These are phyloP conservation scores for Corydoras maculifer DNA, from an alignment of 2,113 vertebrate species.

Conservation along the genomic window DNA sequence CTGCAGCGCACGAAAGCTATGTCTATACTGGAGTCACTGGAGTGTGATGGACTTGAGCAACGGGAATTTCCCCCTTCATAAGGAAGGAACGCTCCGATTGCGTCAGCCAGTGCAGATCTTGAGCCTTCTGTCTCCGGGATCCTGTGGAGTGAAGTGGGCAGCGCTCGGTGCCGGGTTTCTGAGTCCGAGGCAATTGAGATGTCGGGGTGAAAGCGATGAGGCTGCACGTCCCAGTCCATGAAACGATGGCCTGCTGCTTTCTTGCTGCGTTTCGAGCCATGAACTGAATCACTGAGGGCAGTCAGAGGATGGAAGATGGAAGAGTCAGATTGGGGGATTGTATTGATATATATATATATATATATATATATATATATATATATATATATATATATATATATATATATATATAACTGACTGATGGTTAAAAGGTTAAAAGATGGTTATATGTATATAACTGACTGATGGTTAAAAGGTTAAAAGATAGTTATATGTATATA, in stretches of 20 bases:
- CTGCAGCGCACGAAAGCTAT: slow-evolving; percentile 79
- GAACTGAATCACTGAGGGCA: slow-evolving; percentile 66
- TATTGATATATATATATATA: neutral
- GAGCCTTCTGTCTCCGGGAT: slow-evolving; percentile 78
- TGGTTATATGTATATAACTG: no score
- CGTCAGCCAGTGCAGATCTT: slow-evolving; percentile 63
- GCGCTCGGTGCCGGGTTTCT: slow-evolving; percentile 69
- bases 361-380: no score
- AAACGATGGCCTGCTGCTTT: slow-evolving; percentile 57
- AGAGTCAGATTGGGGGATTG: neutral
- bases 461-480: no score
- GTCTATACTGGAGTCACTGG: slow-evolving; percentile 89
- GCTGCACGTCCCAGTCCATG: slow-evolving; percentile 75
- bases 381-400: neutral
- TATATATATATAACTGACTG: no score
- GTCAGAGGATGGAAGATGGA: neutral
- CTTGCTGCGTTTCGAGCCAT: slow-evolving; percentile 62
- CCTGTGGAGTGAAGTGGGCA: slow-evolving; percentile 66
- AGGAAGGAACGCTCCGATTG: slow-evolving; percentile 68
- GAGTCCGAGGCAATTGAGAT: slow-evolving; percentile 60
- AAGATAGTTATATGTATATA: no score
- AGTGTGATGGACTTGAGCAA: slow-evolving; percentile 79
- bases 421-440: no score
- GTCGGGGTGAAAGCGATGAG: slow-evolving; percentile 67
- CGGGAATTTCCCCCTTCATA: slow-evolving; percentile 60